Conservation (phyloP, 2,113 vertebrate genomes). For the Petromus typicus region DNA sequence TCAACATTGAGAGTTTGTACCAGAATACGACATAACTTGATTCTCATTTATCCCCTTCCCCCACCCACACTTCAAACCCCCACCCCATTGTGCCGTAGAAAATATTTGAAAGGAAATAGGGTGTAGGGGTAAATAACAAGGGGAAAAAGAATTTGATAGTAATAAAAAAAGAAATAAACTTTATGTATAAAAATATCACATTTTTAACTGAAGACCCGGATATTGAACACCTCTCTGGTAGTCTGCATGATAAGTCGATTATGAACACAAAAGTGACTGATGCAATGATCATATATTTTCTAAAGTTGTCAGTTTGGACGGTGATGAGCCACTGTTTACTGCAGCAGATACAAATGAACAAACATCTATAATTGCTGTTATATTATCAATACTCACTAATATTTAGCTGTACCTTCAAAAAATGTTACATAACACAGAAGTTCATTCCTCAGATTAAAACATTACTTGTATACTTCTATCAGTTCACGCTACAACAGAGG, state of each 20-base stretch:
- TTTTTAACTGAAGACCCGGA: background rate
- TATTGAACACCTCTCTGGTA: background rate
- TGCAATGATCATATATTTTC: background rate
- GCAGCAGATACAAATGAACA: background rate
- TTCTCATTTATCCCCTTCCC: too few relatives aligned
- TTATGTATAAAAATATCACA: background rate
- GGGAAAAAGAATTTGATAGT: too few relatives aligned
- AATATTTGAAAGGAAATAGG: too few relatives aligned
- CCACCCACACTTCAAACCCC: too few relatives aligned
- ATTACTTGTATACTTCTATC: slow-evolving; percentile 53
- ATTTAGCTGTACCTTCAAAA: slow-evolving; percentile 70
- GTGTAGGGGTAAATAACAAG: too few relatives aligned
- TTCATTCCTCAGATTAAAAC: slow-evolving; percentile 74
- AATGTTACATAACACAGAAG: slow-evolving; percentile 44
- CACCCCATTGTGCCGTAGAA: too few relatives aligned
- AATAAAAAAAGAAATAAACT: too few relatives aligned
- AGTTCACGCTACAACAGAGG: slow-evolving; percentile 56
- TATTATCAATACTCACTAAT: background rate
- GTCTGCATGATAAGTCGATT: background rate
- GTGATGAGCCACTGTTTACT: slow-evolving; percentile 51
- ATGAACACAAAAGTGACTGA: slow-evolving; percentile 23
- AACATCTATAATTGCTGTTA: background rate
- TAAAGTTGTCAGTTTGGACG: background rate
- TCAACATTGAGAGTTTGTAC: too few relatives aligned
- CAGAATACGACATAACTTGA: too few relatives aligned